Evolutionary conservation across 2,888 invertebrate species (phyloP), one percentile per base, ranked within the genome.

Genomic region (Leptothorax acervorum): DNA sequence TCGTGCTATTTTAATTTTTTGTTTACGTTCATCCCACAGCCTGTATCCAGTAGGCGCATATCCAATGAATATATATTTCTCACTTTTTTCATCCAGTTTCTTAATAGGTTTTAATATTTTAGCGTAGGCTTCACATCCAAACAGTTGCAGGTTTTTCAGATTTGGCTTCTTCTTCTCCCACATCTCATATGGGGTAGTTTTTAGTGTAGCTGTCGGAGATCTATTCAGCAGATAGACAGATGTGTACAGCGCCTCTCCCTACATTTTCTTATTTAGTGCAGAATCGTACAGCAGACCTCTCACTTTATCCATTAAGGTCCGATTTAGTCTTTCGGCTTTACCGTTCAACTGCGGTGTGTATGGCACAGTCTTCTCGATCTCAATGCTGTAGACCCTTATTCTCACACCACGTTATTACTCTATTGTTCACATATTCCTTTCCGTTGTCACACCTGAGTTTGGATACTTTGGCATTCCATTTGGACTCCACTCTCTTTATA

Each of bases 121-220:
- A 15, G 88, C 89, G 87, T 92, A 90, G 6, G 90, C 91, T 76
- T 65, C 71, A 63, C 85, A 83, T 12, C 93, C 93, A 90, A 94
- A 94, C 2, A 92, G 83, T 88, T 90, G 86, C 42, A 94, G 23
- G 23, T 23, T 23, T 23, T 23, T 23, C 23, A 23, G 23, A 23
- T 93, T 85, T 23, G 93, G 91, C 88, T 88, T 92, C 73, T 78
- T 86, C 8, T 82, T 84, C 12, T 82, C 87, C 92, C 92, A 93
- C 42, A 83, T 82, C 88, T 93, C 93, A 63, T 65, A 78, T 12
- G 93, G 93, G 9, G 93, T 93, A n/a, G 45, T 68, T 2, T 51
- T 31, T 53, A 89, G 8, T 23, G 78, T 85, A 39, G 71, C 75
- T 15, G 86, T 88, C 31, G 91, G 90, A 45, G 88, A 86, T 92